Evolutionary conservation across 2,888 invertebrate genomes (phyloP).

Genomic region (Drosophila maculinotata): DNA sequence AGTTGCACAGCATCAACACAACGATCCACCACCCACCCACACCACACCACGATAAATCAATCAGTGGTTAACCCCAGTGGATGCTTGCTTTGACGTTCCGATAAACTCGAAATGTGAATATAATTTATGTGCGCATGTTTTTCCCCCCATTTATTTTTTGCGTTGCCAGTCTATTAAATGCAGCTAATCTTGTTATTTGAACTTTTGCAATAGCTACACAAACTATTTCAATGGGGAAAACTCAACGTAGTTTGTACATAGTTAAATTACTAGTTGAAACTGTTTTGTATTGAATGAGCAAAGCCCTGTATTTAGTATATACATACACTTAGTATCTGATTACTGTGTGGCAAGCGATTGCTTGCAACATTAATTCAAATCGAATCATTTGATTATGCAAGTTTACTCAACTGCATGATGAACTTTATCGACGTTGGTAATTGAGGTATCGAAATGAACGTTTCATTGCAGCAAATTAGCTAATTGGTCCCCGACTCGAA

Average conservation of each 20-base stretch:
- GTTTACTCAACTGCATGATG: background rate
- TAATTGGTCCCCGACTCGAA: background rate
- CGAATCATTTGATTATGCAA: background rate
- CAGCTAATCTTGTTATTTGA: conserved; percentile 7
- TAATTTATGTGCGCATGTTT: conserved; percentile 36
- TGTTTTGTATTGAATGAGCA: no score
- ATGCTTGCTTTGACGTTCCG: conserved; percentile 38
- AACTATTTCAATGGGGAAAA: no score
- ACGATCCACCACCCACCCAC: background rate
- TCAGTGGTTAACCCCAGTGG: conserved; percentile 58
- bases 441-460: background rate
- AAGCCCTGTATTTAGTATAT: no score
- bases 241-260: no score
- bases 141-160: background rate
- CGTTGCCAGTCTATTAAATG: background rate
- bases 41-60: conserved; percentile 57
- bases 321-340: no score
- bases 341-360: no score
- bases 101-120: conserved; percentile 43
- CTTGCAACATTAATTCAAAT: background rate
- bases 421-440: background rate
- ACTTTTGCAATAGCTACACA: conserved; percentile 10
- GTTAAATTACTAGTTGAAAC: no score
- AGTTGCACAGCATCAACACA: conserved; percentile 42
- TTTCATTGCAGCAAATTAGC: background rate